Evolutionary conservation across 2,797 vertebrate species (phyloP), one percentile per base, ranked within the genome.

Genomic region (Allenopithecus nigroviridis): DNA sequence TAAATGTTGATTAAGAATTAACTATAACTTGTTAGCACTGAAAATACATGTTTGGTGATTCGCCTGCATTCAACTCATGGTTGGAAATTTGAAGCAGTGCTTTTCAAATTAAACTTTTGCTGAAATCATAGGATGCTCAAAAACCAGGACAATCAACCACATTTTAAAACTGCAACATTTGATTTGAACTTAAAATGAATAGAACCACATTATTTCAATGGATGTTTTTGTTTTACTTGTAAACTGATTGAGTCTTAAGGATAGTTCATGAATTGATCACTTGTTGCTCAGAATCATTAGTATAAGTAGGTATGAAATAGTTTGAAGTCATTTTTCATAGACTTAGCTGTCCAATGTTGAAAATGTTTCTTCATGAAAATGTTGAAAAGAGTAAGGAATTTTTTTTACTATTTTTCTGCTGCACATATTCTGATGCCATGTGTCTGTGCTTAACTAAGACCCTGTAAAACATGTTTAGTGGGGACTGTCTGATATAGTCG

Each of bases 381-480:
- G 12, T 74, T 68, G 46, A n/a, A 72, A 96, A 95, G 46, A 84
- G 19, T 57, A 72, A 94, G 89, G 80, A 89, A 1, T 79, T 57
- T 55, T 76, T 50, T 11, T 76, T 43, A 13, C 80, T 39, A 30
- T 75, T 96, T 21, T 85, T 95, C 94, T 98, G 98, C 98, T 98
- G 98, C 98, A 98, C 95, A 26, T 96, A 83, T 98, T 98, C 98
- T 98, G 93, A 97, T 94, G 86, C 48, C 87, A 50, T 36, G 0
- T 57, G 59, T 95, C 19, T 91, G 33, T 8, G 5, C 74, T 93
- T 93, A 88, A 91, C 1, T 94, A 84, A 96, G 46, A 95, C 75
- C 89, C 36, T 80, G 30, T 59, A 28, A 95, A 72, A 3, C 97
- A 84, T 93, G 41, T 64, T 96, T 87, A 8, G 22, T 81, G 89